Evolutionary conservation across 2,113 vertebrate genomes (phyloP).

Genomic region (Alectura lathami): DNA sequence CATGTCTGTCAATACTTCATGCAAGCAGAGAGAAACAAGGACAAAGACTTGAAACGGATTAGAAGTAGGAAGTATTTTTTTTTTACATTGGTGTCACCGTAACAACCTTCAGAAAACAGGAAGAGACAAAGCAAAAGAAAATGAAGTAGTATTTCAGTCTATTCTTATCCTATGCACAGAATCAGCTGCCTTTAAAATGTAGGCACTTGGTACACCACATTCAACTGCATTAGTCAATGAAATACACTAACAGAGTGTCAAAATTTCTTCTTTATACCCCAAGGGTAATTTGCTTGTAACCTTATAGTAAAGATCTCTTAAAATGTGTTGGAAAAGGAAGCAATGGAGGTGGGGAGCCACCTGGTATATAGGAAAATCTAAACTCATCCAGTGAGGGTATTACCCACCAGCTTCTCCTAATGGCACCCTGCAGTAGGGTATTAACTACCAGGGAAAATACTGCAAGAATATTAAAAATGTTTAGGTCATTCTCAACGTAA

Average conservation of each 20-base stretch:
- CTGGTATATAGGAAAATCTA: not conserved
- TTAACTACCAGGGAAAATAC: not conserved
- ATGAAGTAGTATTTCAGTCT: constrained; percentile 14
- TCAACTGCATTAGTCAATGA: not conserved
- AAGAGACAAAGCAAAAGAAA: constrained; percentile 62
- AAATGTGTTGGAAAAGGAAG: not conserved
- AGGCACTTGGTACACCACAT: too few species aligned
- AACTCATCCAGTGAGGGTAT: not conserved
- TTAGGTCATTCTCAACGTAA: not conserved
- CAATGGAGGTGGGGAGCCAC: not conserved
- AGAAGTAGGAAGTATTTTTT: constrained; percentile 74
- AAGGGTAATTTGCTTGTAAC: not conserved
- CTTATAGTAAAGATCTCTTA: not conserved
- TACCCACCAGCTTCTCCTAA: not conserved
- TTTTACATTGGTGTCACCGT: constrained; percentile 37
- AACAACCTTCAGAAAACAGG: constrained; percentile 75
- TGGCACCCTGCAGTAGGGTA: not conserved
- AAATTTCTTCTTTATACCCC: not conserved
- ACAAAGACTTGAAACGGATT: constrained; percentile 58
- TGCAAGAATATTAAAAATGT: not conserved
- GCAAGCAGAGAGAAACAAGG: constrained; percentile 64
- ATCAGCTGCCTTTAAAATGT: not conserved
- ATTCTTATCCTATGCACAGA: not conserved
- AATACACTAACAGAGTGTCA: not conserved
- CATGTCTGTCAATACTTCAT: constrained; percentile 24